Percentiles rank a stretch among this genome's conserved stretches.
Conservation (phyloP, 2,113 vertebrate species). For the Sebastes schlegelii region DNA sequence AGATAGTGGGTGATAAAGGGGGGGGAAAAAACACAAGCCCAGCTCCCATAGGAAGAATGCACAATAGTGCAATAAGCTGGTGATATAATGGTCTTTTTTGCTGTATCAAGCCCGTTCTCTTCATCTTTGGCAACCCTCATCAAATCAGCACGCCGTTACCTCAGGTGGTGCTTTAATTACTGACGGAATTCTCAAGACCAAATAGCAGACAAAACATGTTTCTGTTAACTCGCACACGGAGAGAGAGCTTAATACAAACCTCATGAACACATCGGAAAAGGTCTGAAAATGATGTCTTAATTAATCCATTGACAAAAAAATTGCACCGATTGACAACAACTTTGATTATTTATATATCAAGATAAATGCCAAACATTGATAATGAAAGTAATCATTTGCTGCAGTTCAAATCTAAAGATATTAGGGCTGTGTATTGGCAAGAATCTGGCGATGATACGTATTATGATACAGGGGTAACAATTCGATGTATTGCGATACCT, state of each 20-base stretch:
- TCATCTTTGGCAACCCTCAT: conserved; percentile 78
- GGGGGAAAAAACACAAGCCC: conserved; percentile 58
- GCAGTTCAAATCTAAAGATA: conserved; percentile 6
- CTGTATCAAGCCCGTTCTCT: conserved; percentile 72
- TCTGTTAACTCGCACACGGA: conserved; percentile 56
- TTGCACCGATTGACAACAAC: background rate
- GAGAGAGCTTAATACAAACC: background rate
- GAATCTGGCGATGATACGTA: no score
- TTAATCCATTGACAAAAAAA: background rate
- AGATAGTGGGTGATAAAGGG: conserved; percentile 73
- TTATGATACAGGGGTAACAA: no score
- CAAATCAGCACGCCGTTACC: conserved; percentile 77
- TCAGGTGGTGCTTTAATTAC: conserved; percentile 80
- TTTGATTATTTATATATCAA: background rate
- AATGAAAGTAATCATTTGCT: no score
- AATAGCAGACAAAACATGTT: conserved; percentile 49
- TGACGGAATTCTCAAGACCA: conserved; percentile 60
- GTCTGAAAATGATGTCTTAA: background rate
- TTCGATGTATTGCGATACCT: no score
- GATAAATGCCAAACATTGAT: no score
- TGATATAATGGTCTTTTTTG: conserved; percentile 73
- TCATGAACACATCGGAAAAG: background rate
- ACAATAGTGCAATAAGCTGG: conserved; percentile 76
- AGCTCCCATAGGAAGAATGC: conserved; percentile 76
- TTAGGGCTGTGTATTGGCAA: background rate